Conservation (phyloP, 2,797 vertebrate genomes). For the Myotis vivesi region DNA sequence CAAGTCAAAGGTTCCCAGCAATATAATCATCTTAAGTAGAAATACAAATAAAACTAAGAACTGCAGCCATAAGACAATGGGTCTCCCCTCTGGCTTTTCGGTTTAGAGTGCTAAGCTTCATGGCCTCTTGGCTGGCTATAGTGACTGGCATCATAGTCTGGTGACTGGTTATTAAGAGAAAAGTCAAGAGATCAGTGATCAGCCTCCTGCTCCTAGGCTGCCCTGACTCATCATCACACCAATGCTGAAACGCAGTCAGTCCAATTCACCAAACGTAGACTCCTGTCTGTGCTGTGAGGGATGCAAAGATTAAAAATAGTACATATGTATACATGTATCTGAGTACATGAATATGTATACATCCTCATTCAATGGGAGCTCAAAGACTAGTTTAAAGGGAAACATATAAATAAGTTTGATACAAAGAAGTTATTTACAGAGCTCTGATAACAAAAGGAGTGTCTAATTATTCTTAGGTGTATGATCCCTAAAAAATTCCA, state of each 20-base stretch:
- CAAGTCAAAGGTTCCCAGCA: not conserved
- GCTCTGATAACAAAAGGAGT: not conserved
- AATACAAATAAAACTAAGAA: not conserved
- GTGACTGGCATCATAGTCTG: not conserved
- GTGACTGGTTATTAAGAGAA: not conserved
- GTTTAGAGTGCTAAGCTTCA: not conserved
- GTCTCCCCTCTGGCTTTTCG: not conserved
- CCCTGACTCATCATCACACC: not conserved
- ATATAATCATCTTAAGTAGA: not conserved
- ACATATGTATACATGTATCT: not conserved
- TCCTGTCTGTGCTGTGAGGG: not conserved
- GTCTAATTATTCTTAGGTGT: not conserved
- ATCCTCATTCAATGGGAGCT: not conserved
- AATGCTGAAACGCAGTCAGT: not conserved
- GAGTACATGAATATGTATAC: not conserved
- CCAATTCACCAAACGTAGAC: not conserved
- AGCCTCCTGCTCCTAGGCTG: not conserved
- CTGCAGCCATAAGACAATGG: fast-evolving
- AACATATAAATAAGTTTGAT: conserved; percentile 1
- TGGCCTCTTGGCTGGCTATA: not conserved
- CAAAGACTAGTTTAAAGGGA: conserved; percentile 27
- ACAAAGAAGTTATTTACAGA: not conserved
- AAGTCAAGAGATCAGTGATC: not conserved
- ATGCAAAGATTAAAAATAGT: not conserved
- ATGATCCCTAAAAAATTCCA: not conserved